A percentile compares a stretch with the other conserved stretches of the same genome.
These are phyloP conservation scores for Myotis myotis DNA, from an alignment of 2,797 vertebrate genomes.

Conservation along the genomic window DNA sequence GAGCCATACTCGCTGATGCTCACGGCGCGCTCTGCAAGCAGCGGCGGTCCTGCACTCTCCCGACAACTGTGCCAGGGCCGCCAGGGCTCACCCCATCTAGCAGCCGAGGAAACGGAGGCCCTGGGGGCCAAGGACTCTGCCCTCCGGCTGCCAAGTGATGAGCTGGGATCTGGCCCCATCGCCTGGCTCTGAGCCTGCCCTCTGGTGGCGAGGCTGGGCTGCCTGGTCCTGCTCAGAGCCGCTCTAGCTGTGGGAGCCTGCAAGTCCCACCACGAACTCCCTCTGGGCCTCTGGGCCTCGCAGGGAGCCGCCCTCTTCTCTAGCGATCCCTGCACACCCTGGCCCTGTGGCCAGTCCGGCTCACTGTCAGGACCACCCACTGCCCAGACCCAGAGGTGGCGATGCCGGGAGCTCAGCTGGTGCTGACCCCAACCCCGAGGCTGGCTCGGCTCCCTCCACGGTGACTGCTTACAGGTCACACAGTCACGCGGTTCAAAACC, in stretches of 20 bases:
- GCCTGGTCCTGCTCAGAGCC: not conserved
- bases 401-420: not conserved
- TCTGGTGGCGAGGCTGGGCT: not conserved
- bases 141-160: not conserved
- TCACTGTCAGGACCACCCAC: fast-evolving
- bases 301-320: not conserved
- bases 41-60: not conserved
- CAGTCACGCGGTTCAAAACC: fast-evolving
- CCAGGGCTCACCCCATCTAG: not conserved
- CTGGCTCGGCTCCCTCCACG: no score
- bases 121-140: not conserved
- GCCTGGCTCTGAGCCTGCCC: not conserved
- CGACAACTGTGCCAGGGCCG: not conserved
- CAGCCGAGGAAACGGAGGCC: not conserved
- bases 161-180: not conserved
- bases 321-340: not conserved
- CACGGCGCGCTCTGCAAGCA: fast-evolving
- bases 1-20: not conserved
- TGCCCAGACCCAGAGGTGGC: fast-evolving
- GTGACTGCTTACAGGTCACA: not conserved
- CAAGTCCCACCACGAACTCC: not conserved
- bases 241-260: not conserved
- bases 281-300: not conserved
- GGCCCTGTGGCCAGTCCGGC: not conserved
- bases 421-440: fast-evolving